Percentiles rank a stretch among this genome's conserved stretches.
These are phyloP conservation scores for Scalopus aquaticus DNA, from an alignment of 2,113 vertebrate species.

Conservation along the genomic window DNA sequence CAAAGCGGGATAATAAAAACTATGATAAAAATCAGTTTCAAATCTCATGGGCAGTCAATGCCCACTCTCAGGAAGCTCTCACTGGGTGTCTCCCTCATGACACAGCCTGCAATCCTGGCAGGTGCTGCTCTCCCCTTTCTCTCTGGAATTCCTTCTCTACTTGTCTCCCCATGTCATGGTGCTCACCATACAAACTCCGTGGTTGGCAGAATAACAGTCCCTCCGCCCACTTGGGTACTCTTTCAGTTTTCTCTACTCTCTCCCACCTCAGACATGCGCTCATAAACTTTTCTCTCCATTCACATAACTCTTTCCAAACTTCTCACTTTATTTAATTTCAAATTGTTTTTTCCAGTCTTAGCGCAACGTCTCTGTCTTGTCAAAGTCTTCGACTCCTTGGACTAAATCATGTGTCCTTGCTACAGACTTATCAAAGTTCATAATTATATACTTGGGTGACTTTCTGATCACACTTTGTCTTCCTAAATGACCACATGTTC, in stretches of 20 bases:
- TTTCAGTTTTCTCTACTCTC: not conserved
- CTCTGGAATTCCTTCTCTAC: not conserved
- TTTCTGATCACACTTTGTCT: not conserved
- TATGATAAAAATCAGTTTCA: not conserved
- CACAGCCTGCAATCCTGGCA: not conserved
- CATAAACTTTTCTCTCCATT: not conserved
- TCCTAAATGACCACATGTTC: not conserved
- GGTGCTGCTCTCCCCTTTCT: not conserved
- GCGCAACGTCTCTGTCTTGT: not conserved
- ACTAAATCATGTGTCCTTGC: not conserved
- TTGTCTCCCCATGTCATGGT: not conserved
- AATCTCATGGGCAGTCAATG: not conserved
- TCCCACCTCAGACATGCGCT: not conserved
- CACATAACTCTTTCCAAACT: not conserved
- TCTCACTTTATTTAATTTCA: not conserved
- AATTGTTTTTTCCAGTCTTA: not conserved
- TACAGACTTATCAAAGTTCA: not conserved
- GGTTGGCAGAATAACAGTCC: not conserved
- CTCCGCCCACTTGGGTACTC: not conserved
- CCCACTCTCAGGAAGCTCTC: not conserved
- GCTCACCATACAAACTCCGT: not conserved
- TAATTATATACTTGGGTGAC: not conserved
- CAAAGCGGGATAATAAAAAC: not conserved
- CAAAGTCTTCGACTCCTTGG: not conserved
- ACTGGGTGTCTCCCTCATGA: not conserved